Conservation (phyloP, 2,888 invertebrate genomes). For the Rhingia campestris region DNA sequence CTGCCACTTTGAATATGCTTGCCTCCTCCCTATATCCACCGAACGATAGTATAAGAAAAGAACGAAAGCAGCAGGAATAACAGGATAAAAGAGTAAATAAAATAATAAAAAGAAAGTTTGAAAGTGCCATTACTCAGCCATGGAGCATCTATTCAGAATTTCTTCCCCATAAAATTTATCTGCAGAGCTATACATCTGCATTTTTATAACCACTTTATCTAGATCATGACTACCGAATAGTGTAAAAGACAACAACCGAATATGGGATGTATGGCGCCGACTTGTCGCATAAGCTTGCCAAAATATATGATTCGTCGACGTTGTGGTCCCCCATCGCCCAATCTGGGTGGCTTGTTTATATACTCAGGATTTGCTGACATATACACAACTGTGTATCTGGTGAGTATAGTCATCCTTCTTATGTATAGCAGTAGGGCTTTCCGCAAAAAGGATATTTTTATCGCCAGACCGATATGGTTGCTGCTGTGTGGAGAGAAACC, state of each 20-base stretch:
- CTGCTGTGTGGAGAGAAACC: conserved; percentile 66
- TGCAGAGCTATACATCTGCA: conserved; percentile 71
- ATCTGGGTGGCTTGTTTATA: conserved; percentile 32
- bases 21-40: neutral
- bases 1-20: conserved; percentile 30
- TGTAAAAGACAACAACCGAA: conserved; percentile 72
- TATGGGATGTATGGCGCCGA: conserved; percentile 82
- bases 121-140: conserved; percentile 71
- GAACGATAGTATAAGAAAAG: conserved; percentile 6
- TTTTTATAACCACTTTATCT: conserved; percentile 72
- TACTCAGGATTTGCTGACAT: conserved; percentile 60
- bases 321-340: conserved; percentile 44
- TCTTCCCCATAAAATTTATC: conserved; percentile 73
- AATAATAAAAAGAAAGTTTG: conserved; percentile 68
- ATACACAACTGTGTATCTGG: conserved; percentile 21
- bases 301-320: conserved; percentile 74
- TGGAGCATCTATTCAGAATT: conserved; percentile 68
- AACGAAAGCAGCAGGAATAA: conserved; percentile 54
- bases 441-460: conserved; percentile 66
- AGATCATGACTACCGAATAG: conserved; percentile 71
- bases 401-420: conserved; percentile 35
- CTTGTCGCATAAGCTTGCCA: conserved; percentile 80
- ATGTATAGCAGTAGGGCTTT: conserved; percentile 36
- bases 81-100: conserved; percentile 67
- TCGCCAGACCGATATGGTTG: conserved; percentile 48